Evolutionary conservation across 2,888 invertebrate genomes (phyloP), one percentile per base, ranked within the genome.

Genomic region (Tinea pellionella): DNA sequence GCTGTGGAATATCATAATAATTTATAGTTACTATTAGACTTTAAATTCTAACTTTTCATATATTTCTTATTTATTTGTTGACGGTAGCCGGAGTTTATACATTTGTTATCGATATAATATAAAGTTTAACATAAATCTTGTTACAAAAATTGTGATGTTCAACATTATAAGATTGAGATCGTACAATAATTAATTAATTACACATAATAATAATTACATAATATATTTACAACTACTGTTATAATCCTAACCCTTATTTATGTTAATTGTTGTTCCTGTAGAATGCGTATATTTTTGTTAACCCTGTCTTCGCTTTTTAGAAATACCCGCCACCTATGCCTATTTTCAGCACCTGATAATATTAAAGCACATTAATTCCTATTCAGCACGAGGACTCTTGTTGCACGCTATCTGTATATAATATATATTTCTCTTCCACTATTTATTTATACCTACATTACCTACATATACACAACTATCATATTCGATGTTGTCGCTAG

Each of bases 161-260:
- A 15, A 57, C 32, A 57, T 57, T 57, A 57, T 57, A 80, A 81
- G 81, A 82, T 77, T 82, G 82, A 84, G 78, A 77, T 77, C 80
- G 84, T 84, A 86, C 85, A 86, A 85, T 82, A 70, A 74, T 73
- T 78, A 78, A 73, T 80, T 83, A n/a, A 79, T 83, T 83, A 84
- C 80, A 81, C 78, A 78, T 73, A 73, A 74, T 80, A 78, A 74
- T 80, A 72, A 80, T 82, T 83, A 81, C 24, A 53, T 19, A 24
- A 53, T 62, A 61, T 63, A 63, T 61, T 61, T 47, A 37, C n/a
- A n/a, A 47, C 15, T 4, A 47, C 16, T 16, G 15, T 47, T 47
- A 15, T 15, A n/a, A n/a, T 4, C 47, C 15, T 16, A 37, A 15
- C 15, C 47, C 47, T n/a, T 15, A n/a, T 16, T 47, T 47, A 47